Evolutionary conservation across 2,888 invertebrate genomes (phyloP).

Genomic region (Ctenicera cuprea): DNA sequence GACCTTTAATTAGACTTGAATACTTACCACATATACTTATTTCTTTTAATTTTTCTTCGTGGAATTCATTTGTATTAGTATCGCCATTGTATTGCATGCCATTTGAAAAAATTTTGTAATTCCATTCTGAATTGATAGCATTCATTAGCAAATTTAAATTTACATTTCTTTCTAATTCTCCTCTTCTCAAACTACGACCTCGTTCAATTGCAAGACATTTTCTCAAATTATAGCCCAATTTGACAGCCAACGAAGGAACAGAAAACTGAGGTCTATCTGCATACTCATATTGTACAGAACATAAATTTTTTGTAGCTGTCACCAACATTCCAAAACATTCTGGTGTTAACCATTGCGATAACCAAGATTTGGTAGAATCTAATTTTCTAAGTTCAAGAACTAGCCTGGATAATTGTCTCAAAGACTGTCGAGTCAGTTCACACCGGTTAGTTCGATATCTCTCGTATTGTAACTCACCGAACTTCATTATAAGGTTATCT

Average conservation of each 20-base stretch:
- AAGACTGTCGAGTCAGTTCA: not conserved
- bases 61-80: too few species aligned
- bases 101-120: too few species aligned
- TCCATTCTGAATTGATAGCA: too few species aligned
- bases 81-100: too few species aligned
- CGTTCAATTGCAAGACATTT: too few species aligned
- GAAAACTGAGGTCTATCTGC: not conserved
- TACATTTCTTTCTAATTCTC: too few species aligned
- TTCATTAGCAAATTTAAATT: too few species aligned
- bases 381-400: not conserved
- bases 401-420: not conserved
- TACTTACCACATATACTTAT: too few species aligned
- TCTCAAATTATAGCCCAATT: too few species aligned
- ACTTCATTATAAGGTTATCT: not conserved
- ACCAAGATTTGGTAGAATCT: not conserved
- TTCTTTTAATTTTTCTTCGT: too few species aligned
- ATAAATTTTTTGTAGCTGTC: not conserved
- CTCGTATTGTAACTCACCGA: not conserved
- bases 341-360: not conserved
- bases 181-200: too few species aligned
- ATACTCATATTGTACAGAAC: not conserved
- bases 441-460: not conserved
- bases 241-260: not conserved
- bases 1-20: too few species aligned
- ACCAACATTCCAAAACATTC: not conserved